Conservation (phyloP, 2,797 vertebrate species). For the Cryptoprocta ferox region DNA sequence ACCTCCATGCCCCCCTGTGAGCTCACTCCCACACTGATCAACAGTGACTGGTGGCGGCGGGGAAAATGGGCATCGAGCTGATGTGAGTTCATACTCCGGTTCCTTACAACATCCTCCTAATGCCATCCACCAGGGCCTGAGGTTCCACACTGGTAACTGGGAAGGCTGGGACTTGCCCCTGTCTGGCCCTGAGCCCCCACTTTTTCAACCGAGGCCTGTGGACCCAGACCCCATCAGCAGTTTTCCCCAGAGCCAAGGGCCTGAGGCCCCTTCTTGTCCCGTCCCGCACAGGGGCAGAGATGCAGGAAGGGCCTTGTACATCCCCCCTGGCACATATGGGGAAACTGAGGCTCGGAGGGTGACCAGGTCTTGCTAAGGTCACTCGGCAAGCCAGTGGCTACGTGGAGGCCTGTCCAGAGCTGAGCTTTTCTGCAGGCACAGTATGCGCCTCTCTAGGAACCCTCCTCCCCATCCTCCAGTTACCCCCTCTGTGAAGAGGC, state of each 20-base stretch:
- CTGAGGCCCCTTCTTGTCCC: background rate
- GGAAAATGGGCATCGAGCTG: background rate
- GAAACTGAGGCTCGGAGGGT: slow-evolving; percentile 17
- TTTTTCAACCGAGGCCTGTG: background rate
- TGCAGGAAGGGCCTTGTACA: background rate
- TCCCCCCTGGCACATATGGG: background rate
- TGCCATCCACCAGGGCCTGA: background rate
- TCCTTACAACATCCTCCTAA: background rate
- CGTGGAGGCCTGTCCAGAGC: background rate
- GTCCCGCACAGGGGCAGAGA: background rate
- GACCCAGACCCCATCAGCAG: background rate
- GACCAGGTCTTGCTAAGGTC: slow-evolving; percentile 9
- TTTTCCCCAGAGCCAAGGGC: background rate
- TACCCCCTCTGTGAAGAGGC: background rate
- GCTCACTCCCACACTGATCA: background rate
- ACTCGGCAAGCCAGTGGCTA: background rate
- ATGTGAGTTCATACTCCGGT: background rate
- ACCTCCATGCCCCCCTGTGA: background rate
- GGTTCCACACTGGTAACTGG: background rate
- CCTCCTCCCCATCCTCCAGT: too few species aligned
- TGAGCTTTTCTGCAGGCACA: background rate
- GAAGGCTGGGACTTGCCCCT: background rate
- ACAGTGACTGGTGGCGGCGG: background rate
- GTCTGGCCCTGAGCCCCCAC: background rate
- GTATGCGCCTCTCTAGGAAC: background rate